A percentile compares a stretch with the other conserved stretches of the same genome.
Conservation (phyloP, 2,888 invertebrate genomes). For the Heliconius sara region DNA sequence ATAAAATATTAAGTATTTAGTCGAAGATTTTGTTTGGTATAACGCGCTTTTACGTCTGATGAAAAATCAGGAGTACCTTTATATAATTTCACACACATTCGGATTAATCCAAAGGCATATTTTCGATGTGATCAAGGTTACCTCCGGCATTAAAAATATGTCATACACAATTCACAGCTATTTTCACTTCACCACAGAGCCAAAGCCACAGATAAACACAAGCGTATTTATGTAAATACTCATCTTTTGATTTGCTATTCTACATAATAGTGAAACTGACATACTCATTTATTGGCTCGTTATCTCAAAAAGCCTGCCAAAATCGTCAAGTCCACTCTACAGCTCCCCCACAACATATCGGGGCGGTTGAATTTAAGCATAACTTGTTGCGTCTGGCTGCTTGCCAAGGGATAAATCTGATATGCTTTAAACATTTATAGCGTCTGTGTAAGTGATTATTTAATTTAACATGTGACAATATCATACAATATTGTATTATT, state of each 20-base stretch:
- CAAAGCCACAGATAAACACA: too few relatives aligned
- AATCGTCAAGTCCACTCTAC: conserved; percentile 22
- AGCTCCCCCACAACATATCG: conserved; percentile 15
- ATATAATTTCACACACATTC: too few relatives aligned
- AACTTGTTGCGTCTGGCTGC: conserved; percentile 50
- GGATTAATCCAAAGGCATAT: too few relatives aligned
- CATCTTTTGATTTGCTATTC: not conserved
- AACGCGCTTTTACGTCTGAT: too few relatives aligned
- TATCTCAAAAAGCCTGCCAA: conserved; percentile 22
- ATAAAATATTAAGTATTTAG: too few relatives aligned
- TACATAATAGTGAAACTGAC: not conserved
- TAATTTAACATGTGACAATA: not conserved
- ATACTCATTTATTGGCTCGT: conserved; percentile 16
- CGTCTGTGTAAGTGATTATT: conserved; percentile 18
- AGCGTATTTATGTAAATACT: not conserved
- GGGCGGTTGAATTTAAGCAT: conserved; percentile 40
- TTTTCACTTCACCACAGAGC: too few relatives aligned
- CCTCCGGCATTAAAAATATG: too few relatives aligned
- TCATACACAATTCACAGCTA: too few relatives aligned
- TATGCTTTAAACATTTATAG: conserved; percentile 39
- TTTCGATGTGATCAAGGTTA: too few relatives aligned
- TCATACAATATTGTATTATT: too few relatives aligned
- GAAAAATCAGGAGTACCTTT: too few relatives aligned
- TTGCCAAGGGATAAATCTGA: conserved; percentile 47
- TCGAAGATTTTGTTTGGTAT: too few relatives aligned